Evolutionary conservation across 2,113 vertebrate genomes (phyloP).

Genomic region (Phrynosoma blainvillii): DNA sequence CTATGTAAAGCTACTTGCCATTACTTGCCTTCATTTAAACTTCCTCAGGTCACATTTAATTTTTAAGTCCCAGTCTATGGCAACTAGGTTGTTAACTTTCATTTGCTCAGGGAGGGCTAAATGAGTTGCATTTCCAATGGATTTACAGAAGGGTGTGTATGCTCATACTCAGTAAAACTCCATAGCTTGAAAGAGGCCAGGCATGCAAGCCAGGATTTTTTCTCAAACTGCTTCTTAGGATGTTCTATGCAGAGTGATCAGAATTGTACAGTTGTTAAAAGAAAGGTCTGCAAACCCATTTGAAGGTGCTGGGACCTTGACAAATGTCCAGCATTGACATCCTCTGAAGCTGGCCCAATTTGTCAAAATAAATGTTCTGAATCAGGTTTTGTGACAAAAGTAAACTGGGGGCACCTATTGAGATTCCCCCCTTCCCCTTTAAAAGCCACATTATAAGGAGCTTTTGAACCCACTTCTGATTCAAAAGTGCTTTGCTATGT

Average conservation of each 20-base stretch:
- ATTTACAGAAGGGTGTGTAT: too few species aligned
- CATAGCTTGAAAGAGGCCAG: neutral
- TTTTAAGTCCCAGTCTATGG: neutral
- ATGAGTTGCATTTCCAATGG: neutral
- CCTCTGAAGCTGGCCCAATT: neutral
- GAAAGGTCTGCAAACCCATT: too few species aligned
- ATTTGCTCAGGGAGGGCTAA: neutral
- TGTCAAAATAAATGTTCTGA: neutral
- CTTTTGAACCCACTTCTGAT: neutral
- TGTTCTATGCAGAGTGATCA: neutral
- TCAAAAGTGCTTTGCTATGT: neutral
- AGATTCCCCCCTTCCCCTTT: neutral
- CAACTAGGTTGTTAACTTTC: neutral
- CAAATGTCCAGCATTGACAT: neutral
- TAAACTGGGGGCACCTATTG: neutral
- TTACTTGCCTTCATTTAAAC: neutral
- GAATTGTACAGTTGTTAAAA: neutral
- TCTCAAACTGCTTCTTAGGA: neutral
- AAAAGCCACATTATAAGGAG: neutral
- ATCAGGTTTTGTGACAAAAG: neutral
- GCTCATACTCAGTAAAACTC: neutral
- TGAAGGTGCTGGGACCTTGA: neutral
- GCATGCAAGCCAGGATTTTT: neutral
- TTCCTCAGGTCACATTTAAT: too few species aligned
- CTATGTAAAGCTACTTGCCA: neutral